A percentile compares a stretch with the other conserved stretches of the same genome.
Conservation (phyloP, 1,140 invertebrate species). For the Drosophila hydei region DNA sequence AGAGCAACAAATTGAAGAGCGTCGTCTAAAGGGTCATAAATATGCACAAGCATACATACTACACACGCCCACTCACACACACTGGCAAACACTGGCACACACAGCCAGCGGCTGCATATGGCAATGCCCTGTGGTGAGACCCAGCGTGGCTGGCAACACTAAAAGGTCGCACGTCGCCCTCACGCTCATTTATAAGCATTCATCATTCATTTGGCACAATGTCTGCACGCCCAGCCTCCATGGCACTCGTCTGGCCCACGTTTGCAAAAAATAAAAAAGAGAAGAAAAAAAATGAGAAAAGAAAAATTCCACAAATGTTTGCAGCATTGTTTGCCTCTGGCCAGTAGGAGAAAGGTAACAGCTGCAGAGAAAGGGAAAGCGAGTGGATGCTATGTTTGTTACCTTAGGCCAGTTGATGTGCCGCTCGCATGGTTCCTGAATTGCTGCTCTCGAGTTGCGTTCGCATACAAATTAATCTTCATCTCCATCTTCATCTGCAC, state of each 20-base stretch:
- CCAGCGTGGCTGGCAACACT: slow-evolving; percentile 48
- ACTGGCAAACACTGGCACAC: slow-evolving; percentile 7
- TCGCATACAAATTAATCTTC: slow-evolving; percentile 77
- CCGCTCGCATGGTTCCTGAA: slow-evolving; percentile 50
- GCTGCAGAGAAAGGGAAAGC: not conserved
- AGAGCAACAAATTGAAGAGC: slow-evolving; percentile 43
- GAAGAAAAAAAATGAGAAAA: slow-evolving; percentile 4
- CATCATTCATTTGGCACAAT: slow-evolving; percentile 72
- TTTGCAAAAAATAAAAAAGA: not conserved
- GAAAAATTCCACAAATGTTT: slow-evolving; percentile 65
- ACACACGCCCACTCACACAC: not conserved
- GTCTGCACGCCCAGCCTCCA: slow-evolving; percentile 24
- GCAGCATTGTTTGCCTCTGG: slow-evolving; percentile 37
- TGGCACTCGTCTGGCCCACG: not conserved
- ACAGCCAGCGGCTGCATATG: slow-evolving; percentile 20
- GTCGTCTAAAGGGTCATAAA: slow-evolving; percentile 49
- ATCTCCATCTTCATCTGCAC: slow-evolving; percentile 57
- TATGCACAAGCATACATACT: slow-evolving; percentile 36
- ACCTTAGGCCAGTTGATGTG: slow-evolving; percentile 53
- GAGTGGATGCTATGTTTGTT: slow-evolving; percentile 35
- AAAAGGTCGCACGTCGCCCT: slow-evolving; percentile 63
- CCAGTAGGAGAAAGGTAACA: not conserved
- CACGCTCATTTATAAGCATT: slow-evolving; percentile 74
- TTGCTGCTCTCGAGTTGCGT: slow-evolving; percentile 50
- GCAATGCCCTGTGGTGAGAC: slow-evolving; percentile 25